These are phyloP conservation scores for Butorides virescens DNA, from an alignment of 2,113 vertebrate genomes.

Conservation along the genomic window DNA sequence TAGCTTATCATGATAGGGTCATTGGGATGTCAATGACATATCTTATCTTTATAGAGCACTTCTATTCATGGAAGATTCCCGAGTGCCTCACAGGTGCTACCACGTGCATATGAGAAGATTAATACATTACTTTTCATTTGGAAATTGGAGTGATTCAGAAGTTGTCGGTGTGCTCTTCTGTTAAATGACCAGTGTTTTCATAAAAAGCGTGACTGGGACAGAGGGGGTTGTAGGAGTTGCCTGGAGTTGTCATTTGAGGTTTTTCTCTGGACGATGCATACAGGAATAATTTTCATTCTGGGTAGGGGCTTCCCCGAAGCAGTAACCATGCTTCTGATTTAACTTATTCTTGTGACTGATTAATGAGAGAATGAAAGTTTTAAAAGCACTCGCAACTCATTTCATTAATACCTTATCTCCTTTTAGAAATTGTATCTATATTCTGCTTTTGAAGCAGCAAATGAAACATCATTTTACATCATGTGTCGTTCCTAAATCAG, in stretches of 20 bases:
- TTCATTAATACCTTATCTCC: not conserved
- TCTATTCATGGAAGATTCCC: not conserved
- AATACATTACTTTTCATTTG: not conserved
- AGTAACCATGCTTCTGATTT: not conserved
- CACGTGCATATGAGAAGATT: not conserved
- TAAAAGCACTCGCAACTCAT: not conserved
- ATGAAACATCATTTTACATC: not conserved
- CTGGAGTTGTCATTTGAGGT: not conserved
- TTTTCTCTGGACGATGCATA: not conserved
- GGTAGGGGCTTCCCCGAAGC: not conserved
- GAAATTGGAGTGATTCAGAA: not conserved
- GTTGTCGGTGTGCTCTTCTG: not conserved
- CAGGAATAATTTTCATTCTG: not conserved
- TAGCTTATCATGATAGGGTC: not conserved
- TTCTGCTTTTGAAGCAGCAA: not conserved
- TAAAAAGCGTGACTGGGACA: not conserved
- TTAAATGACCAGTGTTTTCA: not conserved
- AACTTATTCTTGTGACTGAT: not conserved
- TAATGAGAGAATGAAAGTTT: not conserved
- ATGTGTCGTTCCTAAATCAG: not conserved
- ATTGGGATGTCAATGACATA: not conserved
- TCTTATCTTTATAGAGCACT: slow-evolving; percentile 27
- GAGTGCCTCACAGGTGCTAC: not conserved
- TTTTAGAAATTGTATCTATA: not conserved
- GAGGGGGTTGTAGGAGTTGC: not conserved